These are phyloP conservation scores for Agrochola circellaris DNA, from an alignment of 2,888 invertebrate species.

Conservation along the genomic window DNA sequence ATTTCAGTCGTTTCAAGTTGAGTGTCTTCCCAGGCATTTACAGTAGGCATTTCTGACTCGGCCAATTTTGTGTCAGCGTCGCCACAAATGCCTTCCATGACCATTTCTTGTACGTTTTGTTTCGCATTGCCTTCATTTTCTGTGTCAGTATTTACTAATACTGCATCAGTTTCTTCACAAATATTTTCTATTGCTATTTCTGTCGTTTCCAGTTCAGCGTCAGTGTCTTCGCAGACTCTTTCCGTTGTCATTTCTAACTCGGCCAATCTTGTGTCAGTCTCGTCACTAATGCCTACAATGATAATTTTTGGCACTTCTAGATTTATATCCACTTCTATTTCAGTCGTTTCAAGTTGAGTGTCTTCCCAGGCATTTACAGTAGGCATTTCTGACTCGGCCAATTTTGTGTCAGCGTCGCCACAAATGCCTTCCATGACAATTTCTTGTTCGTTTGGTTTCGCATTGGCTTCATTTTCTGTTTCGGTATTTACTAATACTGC, in stretches of 20 bases:
- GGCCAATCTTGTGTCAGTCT: neutral
- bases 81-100: neutral
- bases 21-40: neutral
- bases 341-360: neutral
- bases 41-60: neutral
- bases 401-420: neutral
- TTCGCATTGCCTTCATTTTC: neutral
- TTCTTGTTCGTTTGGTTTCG: neutral
- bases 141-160: neutral
- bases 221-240: neutral
- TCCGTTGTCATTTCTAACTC: neutral
- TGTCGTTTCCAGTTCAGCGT: neutral
- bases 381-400: neutral
- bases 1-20: neutral
- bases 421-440: neutral
- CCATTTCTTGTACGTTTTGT: neutral
- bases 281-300: neutral
- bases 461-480: too few species aligned
- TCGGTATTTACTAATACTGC: neutral
- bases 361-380: neutral
- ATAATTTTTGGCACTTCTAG: neutral
- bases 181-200: neutral
- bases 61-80: neutral
- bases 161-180: neutral
- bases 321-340: neutral